Evolutionary conservation across 2,888 invertebrate genomes (phyloP), one percentile per base, ranked within the genome.

Genomic region (Apotomis turbidana): DNA sequence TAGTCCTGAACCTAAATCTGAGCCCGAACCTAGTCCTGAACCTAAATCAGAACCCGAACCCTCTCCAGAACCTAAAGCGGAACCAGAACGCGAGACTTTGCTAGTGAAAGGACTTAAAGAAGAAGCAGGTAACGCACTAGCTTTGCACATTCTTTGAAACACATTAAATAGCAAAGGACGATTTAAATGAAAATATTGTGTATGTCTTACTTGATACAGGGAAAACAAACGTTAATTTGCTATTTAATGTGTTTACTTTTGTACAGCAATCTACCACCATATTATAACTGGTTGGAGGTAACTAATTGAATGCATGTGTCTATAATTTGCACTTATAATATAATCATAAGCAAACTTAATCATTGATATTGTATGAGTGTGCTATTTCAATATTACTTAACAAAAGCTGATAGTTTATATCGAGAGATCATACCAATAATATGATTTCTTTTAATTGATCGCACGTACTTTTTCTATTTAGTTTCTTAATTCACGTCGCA

Each of bases 71-170:
- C 79, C 84, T 51, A 83, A 83, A 78, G 85, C 93, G 0, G 92
- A 94, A 78, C 89, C 89, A 66, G 90, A 93, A 76, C 93, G 95
- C 1, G 91, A 89, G 85, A 88, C 83, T 82, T 90, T 93, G 85
- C 88, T 92, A 86, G 93, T 93, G 83, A 93, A 92, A 84, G 93
- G 93, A 87, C 90, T 93, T 78, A 88, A 78, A 80, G 92, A 93
- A 83, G 90, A 93, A 78, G 84, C 89, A 93, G 93, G 93, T 93
- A 92, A 93, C 80, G 88, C 90, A 89, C 88, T 74, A 68, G 89
- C 90, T 90, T 91, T 76, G 90, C 89, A 85, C 74, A 62, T 66
- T 38, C 15, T 67, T 46, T 46, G 15, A 46, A 59, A 55, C 44
- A 38, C 58, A 73, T 69, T 46, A 10, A 58, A 38, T 69, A 63